phyloP scores from a whole-genome alignment of 2,113 vertebrate species.

The Cyanocitta stelleri region DNA sequence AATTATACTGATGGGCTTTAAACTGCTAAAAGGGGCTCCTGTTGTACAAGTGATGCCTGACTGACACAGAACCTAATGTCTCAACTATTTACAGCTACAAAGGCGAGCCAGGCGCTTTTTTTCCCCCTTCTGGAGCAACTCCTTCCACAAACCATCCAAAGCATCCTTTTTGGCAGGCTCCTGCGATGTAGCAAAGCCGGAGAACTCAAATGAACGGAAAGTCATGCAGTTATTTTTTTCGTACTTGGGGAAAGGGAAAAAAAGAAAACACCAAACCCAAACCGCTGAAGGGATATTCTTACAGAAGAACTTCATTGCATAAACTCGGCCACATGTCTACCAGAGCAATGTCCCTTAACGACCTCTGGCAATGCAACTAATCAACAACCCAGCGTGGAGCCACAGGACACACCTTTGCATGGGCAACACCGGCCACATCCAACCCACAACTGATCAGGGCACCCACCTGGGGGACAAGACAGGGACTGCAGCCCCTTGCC shows the following conservation, averaged over 20 bases:
- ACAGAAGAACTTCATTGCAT: slow-evolving; percentile 56
- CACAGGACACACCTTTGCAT: background rate
- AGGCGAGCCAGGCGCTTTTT: slow-evolving; percentile 51
- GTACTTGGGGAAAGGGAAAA: slow-evolving; percentile 45
- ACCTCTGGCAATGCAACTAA: slow-evolving; percentile 32
- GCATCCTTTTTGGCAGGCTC: slow-evolving; percentile 70
- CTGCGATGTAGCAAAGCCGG: slow-evolving; percentile 64
- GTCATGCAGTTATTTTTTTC: slow-evolving; percentile 64
- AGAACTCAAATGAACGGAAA: slow-evolving; percentile 64
- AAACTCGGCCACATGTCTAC: slow-evolving; percentile 42
- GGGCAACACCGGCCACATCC: background rate
- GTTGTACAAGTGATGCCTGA: slow-evolving; percentile 37
- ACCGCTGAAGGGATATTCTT: slow-evolving; percentile 50
- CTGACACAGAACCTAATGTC: slow-evolving; percentile 54
- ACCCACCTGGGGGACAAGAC: background rate
- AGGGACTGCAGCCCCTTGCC: background rate
- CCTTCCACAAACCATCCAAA: slow-evolving; percentile 74
- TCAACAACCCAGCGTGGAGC: background rate
- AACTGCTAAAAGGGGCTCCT: slow-evolving; percentile 11
- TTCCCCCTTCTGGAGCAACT: slow-evolving; percentile 56
- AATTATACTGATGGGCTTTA: background rate
- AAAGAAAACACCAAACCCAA: slow-evolving; percentile 52
- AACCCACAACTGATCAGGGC: background rate
- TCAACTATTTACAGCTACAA: slow-evolving; percentile 61
- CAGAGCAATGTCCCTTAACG: slow-evolving; percentile 54